These are phyloP conservation scores for Aphelinus atriplicis DNA, from an alignment of 1,140 invertebrate species.

Conservation along the genomic window DNA sequence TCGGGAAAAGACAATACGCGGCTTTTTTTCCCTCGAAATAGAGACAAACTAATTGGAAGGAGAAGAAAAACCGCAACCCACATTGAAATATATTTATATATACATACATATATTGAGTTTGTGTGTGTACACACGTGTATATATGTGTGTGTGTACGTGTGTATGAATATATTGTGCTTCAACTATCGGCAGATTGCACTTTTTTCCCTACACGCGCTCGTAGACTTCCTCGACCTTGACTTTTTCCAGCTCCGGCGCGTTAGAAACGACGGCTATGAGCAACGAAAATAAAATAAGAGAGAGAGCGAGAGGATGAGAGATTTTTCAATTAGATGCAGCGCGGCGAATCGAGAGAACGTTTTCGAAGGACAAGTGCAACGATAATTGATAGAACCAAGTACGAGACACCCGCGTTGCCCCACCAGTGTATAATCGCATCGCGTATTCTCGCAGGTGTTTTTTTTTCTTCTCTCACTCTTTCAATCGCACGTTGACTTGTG, in stretches of 20 bases:
- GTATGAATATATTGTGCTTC: conserved; percentile 6
- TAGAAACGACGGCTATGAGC: no score
- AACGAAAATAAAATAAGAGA: conserved; percentile 5
- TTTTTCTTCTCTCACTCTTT: no score
- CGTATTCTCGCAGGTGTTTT: no score
- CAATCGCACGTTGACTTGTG: no score
- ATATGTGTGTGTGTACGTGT: no score
- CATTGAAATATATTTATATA: not conserved
- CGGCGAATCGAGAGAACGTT: no score
- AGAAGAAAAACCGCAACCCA: conserved; percentile 25
- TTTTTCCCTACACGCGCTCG: conserved; percentile 4
- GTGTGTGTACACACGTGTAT: no score
- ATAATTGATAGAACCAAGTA: no score
- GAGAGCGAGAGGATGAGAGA: not conserved
- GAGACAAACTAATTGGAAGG: conserved; percentile 10
- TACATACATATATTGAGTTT: no score
- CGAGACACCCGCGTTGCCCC: no score
- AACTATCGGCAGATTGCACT: conserved; percentile 10
- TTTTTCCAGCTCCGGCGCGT: conserved; percentile 15
- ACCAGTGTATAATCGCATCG: no score
- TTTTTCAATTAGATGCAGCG: conserved; percentile 1
- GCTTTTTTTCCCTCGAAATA: conserved; percentile 16
- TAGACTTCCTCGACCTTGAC: conserved; percentile 34
- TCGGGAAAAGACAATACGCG: conserved; percentile 21
- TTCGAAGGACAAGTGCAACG: no score